Conservation (phyloP, 2,113 vertebrate species). For the Syrrhaptes paradoxus region DNA sequence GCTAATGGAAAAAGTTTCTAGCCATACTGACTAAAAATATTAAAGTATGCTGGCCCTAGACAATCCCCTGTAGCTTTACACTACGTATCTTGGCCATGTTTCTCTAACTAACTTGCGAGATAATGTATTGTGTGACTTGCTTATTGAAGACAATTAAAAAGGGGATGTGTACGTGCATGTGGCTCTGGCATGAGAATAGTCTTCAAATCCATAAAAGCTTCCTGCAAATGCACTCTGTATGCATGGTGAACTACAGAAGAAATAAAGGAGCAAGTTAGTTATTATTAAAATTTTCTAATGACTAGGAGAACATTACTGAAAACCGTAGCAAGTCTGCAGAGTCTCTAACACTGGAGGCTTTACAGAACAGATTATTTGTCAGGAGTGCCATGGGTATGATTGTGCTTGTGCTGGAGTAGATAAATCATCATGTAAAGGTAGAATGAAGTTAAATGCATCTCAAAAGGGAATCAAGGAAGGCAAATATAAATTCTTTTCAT, state of each 20-base stretch:
- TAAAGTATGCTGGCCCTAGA: not conserved
- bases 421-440: not conserved
- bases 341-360: not conserved
- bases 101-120: not conserved
- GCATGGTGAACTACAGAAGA: not conserved
- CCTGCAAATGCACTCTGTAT: not conserved
- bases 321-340: not conserved
- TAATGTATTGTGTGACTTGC: not conserved
- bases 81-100: not conserved
- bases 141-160: not conserved
- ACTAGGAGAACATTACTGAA: not conserved
- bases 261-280: not conserved
- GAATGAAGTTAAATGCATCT: not conserved
- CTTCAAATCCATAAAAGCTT: not conserved
- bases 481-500: not conserved
- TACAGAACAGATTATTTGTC: not conserved
- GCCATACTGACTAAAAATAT: not conserved
- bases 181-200: not conserved
- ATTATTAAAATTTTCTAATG: not conserved
- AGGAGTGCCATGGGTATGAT: not conserved
- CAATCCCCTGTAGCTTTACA: not conserved
- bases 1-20: not conserved
- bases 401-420: not conserved
- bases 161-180: fast-evolving
- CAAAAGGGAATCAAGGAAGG: not conserved